Base-by-base conservation (phyloP, 1,140 invertebrate genomes). In the Episyrphus balteatus region DNA sequence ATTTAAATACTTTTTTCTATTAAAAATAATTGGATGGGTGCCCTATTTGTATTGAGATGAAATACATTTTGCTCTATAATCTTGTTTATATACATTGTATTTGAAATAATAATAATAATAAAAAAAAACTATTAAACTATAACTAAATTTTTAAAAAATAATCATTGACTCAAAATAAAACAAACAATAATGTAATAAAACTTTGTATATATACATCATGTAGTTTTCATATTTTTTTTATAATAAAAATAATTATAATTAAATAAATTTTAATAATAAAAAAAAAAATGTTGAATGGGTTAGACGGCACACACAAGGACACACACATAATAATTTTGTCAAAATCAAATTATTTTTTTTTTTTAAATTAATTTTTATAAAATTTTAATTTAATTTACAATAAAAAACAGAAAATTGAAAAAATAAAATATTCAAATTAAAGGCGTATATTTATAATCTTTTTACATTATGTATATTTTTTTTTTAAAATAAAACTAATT, bases 371-470 rank as follows among this genome's bases (percentile, higher is more conserved):
- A 50, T 44, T 39, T 50, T 47, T 47, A 37, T 41, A 41, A 41
- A 42, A 42, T 56, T 58, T 47, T 43, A 47, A 56, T 44, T 57
- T 56, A 61, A 51, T 57, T 56, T 61, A 61, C 59, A 61, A 57
- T 19, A 41, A 12, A 57, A 55, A 61, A 59, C 61, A 61, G 59
- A 61, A 61, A 61, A 61, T 61, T 57, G 51, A 61, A 61, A 26
- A 26, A 26, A 26, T 61, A 61, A 55, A 61, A 54, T 55, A 61
- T 56, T 51, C 52, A 56, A 61, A 58, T 61, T 56, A 58, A 17
- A 41, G 9, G 17, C 19, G 19, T 17, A 41, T 61, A 55, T 61
- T 9, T 9, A n/a, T 37, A 37, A 37, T n/a, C 36, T n/a, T n/a
- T n/a, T 15, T 13, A 37, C 13, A 37, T 37, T 59, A 61, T 61